Conservation (phyloP, 2,797 vertebrate genomes). For the Peromyscus aztecus region DNA sequence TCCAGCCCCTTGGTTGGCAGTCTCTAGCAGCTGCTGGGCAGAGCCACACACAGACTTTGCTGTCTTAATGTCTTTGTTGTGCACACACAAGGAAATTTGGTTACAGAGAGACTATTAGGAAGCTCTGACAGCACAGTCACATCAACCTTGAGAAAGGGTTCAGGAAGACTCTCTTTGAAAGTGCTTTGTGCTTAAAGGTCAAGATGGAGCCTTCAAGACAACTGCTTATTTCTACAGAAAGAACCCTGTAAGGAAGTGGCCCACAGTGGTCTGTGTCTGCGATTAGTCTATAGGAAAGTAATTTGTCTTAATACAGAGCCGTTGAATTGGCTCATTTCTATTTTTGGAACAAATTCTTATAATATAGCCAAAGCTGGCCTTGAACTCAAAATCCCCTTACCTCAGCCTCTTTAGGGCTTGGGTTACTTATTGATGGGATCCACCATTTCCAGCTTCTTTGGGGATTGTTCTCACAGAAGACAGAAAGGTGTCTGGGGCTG, state of each 20-base stretch:
- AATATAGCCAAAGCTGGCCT: not conserved
- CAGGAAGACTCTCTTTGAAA: not conserved
- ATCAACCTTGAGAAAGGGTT: not conserved
- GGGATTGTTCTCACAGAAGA: not conserved
- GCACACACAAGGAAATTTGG: not conserved
- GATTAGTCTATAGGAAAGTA: not conserved
- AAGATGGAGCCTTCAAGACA: not conserved
- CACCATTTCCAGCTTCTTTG: not conserved
- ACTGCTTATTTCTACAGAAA: slow-evolving; percentile 33
- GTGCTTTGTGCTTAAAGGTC: not conserved
- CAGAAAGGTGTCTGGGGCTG: not conserved
- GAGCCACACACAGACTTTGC: not conserved
- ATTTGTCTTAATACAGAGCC: not conserved
- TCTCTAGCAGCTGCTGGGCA: not conserved
- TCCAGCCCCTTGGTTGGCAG: not conserved
- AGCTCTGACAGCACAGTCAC: not conserved
- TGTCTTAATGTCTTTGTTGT: not conserved
- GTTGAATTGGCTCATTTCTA: not conserved
- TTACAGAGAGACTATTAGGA: not conserved
- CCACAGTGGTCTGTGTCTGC: not conserved
- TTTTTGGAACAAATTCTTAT: not conserved
- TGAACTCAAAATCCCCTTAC: not conserved
- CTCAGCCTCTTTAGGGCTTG: not conserved
- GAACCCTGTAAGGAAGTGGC: not conserved
- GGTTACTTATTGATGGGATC: not conserved